Evolutionary conservation across 1,140 invertebrate genomes (phyloP).

Genomic region (Stenopsyche tienmushanensis): DNA sequence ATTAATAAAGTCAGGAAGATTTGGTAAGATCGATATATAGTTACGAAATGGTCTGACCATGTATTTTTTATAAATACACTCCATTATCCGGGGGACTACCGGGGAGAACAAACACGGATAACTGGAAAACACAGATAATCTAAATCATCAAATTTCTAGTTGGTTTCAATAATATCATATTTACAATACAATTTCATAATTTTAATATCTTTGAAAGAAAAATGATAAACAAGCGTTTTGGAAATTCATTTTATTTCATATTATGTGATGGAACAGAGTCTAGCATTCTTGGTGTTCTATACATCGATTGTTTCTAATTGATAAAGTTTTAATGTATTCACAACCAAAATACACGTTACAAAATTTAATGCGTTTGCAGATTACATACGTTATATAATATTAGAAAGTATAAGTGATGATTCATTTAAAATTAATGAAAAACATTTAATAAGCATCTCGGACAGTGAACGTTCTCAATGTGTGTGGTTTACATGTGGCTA

Average conservation of each 20-base stretch:
- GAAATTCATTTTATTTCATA: conserved; percentile 33
- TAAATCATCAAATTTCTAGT: too few species aligned
- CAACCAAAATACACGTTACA: conserved; percentile 35
- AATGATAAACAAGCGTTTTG: too few species aligned
- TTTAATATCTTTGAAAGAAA: too few species aligned
- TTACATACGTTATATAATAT: conserved; percentile 9
- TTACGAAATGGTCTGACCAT: too few species aligned
- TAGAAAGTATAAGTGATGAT: conserved; percentile 9
- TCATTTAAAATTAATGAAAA: conserved; percentile 22
- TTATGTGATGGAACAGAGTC: conserved; percentile 36
- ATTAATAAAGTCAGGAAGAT: too few species aligned
- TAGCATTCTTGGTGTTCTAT: conserved; percentile 40
- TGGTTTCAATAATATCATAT: too few species aligned
- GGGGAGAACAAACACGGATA: too few species aligned
- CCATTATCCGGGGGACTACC: too few species aligned
- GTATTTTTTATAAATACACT: too few species aligned
- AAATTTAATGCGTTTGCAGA: conserved; percentile 25
- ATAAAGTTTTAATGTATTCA: conserved; percentile 37
- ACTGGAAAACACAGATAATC: too few species aligned
- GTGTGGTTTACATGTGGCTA: conserved; percentile 26
- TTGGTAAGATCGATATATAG: too few species aligned
- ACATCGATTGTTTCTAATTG: conserved; percentile 38
- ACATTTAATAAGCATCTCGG: conserved; percentile 2
- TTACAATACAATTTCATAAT: too few species aligned
- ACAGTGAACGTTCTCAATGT: conserved; percentile 21